These are phyloP conservation scores for Chamaetylas fuelleborni DNA, from an alignment of 2,113 vertebrate genomes.

Conservation along the genomic window DNA sequence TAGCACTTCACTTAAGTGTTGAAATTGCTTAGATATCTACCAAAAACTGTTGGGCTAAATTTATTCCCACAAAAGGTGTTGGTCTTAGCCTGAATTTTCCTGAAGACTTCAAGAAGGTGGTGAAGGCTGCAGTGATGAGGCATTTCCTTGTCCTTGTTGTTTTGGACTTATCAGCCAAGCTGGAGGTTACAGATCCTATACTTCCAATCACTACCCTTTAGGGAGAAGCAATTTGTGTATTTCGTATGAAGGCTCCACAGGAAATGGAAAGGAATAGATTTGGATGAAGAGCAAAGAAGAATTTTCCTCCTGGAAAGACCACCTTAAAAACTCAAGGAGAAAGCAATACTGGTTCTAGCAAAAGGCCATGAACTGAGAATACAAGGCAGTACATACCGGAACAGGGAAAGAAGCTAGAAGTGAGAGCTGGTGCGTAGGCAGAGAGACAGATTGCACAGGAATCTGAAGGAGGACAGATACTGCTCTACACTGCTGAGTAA, in stretches of 20 bases:
- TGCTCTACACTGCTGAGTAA: slow-evolving; percentile 10
- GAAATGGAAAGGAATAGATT: neutral
- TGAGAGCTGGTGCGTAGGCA: slow-evolving; percentile 2
- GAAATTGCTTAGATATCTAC: neutral
- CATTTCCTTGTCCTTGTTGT: neutral
- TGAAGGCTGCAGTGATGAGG: neutral
- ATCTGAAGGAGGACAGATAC: slow-evolving; percentile 30
- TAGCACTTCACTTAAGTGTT: neutral
- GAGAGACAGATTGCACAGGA: slow-evolving; percentile 17
- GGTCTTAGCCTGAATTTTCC: neutral
- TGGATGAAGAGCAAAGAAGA: neutral
- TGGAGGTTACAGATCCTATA: neutral
- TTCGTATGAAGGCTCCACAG: neutral
- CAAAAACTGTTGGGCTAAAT: neutral
- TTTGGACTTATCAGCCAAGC: neutral
- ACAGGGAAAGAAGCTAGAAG: neutral
- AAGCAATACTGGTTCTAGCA: neutral
- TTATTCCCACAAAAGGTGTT: neutral
- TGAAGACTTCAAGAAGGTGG: neutral
- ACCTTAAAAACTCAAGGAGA: neutral
- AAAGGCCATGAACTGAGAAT: neutral
- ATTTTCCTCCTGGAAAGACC: neutral
- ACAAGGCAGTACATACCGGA: neutral
- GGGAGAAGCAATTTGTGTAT: neutral
- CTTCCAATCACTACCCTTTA: neutral